phyloP scores from a whole-genome alignment of 2,113 vertebrate genomes.

The Tricholaema leucomelas region DNA sequence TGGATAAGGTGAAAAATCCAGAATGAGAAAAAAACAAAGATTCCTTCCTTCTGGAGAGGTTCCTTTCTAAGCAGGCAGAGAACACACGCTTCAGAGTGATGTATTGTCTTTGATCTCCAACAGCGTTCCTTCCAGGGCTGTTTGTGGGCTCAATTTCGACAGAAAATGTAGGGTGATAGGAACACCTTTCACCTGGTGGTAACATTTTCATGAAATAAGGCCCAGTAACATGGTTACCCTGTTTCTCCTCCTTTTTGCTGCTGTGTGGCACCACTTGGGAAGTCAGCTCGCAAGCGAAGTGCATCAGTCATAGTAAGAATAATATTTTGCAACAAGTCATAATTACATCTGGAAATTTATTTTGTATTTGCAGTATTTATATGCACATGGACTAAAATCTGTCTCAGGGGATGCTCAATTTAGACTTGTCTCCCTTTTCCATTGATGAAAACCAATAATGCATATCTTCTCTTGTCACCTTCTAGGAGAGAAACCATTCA shows the following conservation, averaged over 20 bases:
- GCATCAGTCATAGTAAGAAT: not conserved
- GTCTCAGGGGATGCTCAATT: not conserved
- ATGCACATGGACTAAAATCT: not conserved
- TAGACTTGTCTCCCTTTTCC: not conserved
- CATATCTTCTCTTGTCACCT: slow-evolving; percentile 8
- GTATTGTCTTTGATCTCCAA: not conserved
- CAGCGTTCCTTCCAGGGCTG: not conserved
- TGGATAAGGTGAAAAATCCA: not conserved
- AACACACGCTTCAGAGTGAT: not conserved
- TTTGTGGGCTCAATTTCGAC: not conserved
- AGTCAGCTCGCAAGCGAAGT: not conserved
- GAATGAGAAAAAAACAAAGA: not conserved
- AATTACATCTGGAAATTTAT: not conserved
- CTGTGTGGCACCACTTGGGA: not conserved
- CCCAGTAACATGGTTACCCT: not conserved
- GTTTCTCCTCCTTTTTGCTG: not conserved
- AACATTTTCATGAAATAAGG: not conserved
- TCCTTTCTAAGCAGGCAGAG: not conserved
- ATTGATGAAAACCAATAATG: not conserved
- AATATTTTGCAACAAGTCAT: not conserved
- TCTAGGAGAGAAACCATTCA: slow-evolving; percentile 96
- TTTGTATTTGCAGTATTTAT: not conserved
- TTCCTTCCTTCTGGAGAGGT: not conserved
- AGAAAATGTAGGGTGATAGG: not conserved
- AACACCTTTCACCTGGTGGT: not conserved